These are phyloP conservation scores for Aegotheles bennettii DNA, from an alignment of 2,113 vertebrate species.

Conservation along the genomic window DNA sequence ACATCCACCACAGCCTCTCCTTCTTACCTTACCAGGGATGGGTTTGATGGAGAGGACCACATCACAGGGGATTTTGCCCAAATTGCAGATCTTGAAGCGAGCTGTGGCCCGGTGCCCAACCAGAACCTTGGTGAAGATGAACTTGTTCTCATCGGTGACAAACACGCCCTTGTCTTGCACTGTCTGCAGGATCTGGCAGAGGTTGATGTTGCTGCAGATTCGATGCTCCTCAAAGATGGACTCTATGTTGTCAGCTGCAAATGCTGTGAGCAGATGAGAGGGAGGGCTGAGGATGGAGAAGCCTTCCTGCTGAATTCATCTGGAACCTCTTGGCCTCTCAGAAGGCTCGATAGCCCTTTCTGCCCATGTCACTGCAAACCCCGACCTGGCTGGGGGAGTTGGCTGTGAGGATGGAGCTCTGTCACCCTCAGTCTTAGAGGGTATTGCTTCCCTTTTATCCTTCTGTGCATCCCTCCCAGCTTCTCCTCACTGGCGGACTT, in stretches of 20 bases:
- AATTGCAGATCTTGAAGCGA: conserved; percentile 83
- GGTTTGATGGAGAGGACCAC: conserved; percentile 75
- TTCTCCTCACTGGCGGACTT: neutral
- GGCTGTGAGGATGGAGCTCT: neutral
- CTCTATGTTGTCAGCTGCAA: conserved; percentile 71
- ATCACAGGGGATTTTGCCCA: conserved; percentile 76
- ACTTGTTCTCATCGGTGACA: conserved; percentile 84
- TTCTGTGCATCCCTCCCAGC: neutral
- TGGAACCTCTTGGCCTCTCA: neutral
- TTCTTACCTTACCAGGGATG: conserved; percentile 73
- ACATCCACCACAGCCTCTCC: neutral
- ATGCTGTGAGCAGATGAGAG: neutral
- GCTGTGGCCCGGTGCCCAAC: conserved; percentile 77
- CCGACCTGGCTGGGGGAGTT: neutral
- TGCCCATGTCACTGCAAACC: neutral
- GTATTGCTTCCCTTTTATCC: neutral
- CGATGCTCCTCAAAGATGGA: conserved; percentile 88
- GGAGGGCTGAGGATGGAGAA: conserved; percentile 40
- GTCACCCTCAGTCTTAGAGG: neutral
- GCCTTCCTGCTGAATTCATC: neutral
- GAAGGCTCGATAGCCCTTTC: neutral
- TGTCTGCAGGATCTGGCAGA: conserved; percentile 68
- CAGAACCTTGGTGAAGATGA: conserved; percentile 82
- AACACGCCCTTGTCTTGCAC: conserved; percentile 72
- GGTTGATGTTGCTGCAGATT: conserved; percentile 72